Evolutionary conservation across 2,888 invertebrate species (phyloP).

Genomic region (Isoperla grammatica): DNA sequence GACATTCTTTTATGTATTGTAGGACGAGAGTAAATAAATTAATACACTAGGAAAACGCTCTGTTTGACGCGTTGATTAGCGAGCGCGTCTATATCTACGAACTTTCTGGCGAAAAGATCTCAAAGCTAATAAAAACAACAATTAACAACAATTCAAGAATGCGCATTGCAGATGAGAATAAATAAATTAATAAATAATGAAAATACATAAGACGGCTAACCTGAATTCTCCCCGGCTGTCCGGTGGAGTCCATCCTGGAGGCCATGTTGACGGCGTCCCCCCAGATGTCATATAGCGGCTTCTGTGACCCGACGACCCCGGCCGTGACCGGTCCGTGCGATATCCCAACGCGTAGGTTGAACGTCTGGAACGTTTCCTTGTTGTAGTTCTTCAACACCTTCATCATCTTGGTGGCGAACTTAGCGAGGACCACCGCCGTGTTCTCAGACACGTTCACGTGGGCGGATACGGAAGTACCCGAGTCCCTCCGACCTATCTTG

Average conservation of each 20-base stretch:
- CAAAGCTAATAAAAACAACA: no score
- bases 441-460: slow-evolving; percentile 34
- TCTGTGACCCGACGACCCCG: slow-evolving; percentile 89
- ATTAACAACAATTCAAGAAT: no score
- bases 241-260: slow-evolving; percentile 92
- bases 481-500: slow-evolving; percentile 63
- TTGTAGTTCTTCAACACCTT: slow-evolving; percentile 56
- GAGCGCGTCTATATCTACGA: no score
- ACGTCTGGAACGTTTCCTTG: slow-evolving; percentile 52
- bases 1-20: no score
- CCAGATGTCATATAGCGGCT: slow-evolving; percentile 95
- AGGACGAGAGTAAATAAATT: no score
- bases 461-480: slow-evolving; percentile 38
- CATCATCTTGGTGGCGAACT: slow-evolving; percentile 71
- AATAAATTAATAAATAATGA: no score
- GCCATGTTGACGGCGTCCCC: slow-evolving; percentile 96
- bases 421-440: slow-evolving; percentile 55
- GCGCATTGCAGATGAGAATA: no score
- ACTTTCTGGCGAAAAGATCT: no score
- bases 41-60: no score
- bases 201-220: no score
- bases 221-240: slow-evolving; percentile 72
- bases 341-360: slow-evolving; percentile 78
- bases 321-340: slow-evolving; percentile 88
- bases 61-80: no score